These are phyloP conservation scores for Ormyrus rosae DNA, from an alignment of 2,888 invertebrate species.

Conservation along the genomic window DNA sequence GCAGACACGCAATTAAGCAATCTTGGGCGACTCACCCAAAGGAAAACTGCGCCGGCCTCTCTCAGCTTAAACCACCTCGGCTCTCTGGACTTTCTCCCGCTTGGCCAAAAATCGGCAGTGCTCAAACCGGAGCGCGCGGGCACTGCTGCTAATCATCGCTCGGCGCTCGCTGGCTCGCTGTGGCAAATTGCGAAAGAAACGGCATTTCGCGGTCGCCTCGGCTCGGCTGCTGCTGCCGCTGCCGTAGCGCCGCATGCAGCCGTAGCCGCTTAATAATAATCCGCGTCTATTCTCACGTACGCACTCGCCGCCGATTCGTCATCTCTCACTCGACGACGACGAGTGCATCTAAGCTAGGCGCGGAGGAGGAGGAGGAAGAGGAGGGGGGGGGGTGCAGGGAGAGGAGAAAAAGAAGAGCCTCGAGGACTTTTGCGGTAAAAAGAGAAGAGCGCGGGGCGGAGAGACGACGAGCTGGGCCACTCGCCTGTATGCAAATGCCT, in stretches of 20 bases:
- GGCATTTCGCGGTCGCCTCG: too few relatives aligned
- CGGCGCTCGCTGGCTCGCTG: too few relatives aligned
- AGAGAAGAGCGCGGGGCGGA: neutral
- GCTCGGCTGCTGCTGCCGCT: too few relatives aligned
- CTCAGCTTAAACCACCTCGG: too few relatives aligned
- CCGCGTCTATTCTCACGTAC: neutral
- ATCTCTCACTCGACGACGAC: slow-evolving; percentile 4
- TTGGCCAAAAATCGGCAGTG: too few relatives aligned
- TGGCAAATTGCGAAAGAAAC: too few relatives aligned
- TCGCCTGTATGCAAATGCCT: neutral
- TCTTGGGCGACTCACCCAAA: too few relatives aligned
- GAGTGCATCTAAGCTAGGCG: slow-evolving; percentile 2
- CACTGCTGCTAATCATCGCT: too few relatives aligned
- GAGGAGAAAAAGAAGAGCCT: neutral
- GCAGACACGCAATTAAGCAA: too few relatives aligned
- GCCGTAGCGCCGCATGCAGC: neutral
- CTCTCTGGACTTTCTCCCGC: too few relatives aligned
- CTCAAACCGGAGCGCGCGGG: too few relatives aligned
- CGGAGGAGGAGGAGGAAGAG: neutral
- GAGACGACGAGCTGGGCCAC: neutral
- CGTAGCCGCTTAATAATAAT: slow-evolving; percentile 28
- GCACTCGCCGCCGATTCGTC: slow-evolving; percentile 23
- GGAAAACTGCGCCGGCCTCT: too few relatives aligned
- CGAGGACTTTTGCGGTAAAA: slow-evolving; percentile 51
- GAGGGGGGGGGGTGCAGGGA: neutral